A percentile compares a stretch with the other conserved stretches of the same genome.
These are phyloP conservation scores for Sprattus sprattus DNA, from an alignment of 2,113 vertebrate species.

Conservation along the genomic window DNA sequence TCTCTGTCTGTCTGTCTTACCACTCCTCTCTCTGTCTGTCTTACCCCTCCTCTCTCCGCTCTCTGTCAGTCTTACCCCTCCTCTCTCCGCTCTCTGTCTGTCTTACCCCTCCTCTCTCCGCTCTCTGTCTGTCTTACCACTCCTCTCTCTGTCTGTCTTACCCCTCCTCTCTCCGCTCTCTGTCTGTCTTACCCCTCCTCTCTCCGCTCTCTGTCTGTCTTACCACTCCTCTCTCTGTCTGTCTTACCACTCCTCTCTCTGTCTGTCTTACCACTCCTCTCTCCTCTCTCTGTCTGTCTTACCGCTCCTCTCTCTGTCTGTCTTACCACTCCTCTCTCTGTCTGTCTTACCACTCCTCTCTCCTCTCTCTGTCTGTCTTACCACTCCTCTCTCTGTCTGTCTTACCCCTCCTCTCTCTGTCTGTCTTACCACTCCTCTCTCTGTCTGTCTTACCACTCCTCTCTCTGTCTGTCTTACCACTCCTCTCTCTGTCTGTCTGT, in stretches of 20 bases:
- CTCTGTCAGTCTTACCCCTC: not conserved
- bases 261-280: too few species aligned
- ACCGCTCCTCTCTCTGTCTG: too few species aligned
- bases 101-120: not conserved
- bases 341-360: too few species aligned
- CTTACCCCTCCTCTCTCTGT: too few species aligned
- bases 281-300: too few species aligned
- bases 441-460: too few species aligned
- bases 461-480: not conserved
- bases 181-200: not conserved
- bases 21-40: not conserved
- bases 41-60: not conserved
- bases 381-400: not conserved
- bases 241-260: not conserved
- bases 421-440: too few species aligned
- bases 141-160: not conserved
- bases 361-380: too few species aligned
- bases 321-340: too few species aligned
- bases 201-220: not conserved
- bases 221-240: not conserved
- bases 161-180: not conserved
- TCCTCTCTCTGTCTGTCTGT: not conserved
- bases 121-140: not conserved
- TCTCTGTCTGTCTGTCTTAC: not conserved
- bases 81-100: too few species aligned